Conservation (phyloP, 2,797 vertebrate species). For the Poeciliopsis turneri region DNA sequence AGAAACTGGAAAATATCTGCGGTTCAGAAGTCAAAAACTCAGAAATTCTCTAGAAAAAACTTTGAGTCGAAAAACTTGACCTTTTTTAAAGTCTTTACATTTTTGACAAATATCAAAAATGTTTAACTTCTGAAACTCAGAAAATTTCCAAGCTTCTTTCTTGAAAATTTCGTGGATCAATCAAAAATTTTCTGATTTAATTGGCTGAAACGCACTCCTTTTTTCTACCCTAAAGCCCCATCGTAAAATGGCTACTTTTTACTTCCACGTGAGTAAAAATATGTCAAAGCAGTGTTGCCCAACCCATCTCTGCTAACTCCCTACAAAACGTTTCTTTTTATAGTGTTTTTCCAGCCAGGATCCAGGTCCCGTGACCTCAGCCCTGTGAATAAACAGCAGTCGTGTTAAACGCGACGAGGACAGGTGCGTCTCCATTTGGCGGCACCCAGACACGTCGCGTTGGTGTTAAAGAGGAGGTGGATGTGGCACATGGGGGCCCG, state of each 20-base stretch:
- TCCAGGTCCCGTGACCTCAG: conserved; percentile 37
- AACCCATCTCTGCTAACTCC: background rate
- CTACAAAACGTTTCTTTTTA: background rate
- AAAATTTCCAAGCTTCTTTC: no score
- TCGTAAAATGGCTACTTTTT: background rate
- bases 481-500: conserved; percentile 23
- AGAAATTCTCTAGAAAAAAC: no score
- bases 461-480: conserved; percentile 75
- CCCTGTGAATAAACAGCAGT: conserved; percentile 28
- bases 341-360: conserved; percentile 54
- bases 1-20: no score
- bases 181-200: no score
- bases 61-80: no score
- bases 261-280: background rate
- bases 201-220: no score
- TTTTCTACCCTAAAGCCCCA: no score
- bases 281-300: background rate
- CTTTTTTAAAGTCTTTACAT: no score
- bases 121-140: no score
- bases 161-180: no score
- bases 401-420: conserved; percentile 46
- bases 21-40: no score
- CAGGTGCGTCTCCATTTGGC: conserved; percentile 81
- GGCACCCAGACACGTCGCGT: conserved; percentile 65
- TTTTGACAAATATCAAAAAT: no score